Base-by-base conservation (phyloP, 2,797 vertebrate genomes). In the Meriones psammophilus region DNA sequence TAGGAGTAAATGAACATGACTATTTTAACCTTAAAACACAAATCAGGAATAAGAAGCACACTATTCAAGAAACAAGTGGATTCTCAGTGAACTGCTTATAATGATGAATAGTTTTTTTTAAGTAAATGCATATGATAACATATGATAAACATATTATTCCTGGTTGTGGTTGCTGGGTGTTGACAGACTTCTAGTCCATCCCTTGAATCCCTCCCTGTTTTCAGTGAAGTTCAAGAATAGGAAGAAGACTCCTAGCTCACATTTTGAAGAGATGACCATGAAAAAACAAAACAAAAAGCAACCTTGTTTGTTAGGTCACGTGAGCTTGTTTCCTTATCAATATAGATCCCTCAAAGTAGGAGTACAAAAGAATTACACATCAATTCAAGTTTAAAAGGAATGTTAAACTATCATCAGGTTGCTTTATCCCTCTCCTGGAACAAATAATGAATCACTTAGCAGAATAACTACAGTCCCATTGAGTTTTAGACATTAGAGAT, bases 1-100 rank as follows among this genome's bases (percentile, higher is more conserved):
- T 95, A 90, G 83, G 96, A 94, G 66, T 74, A 96, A 95, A 90
- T 39, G 10, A 92, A 88, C 88, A 85, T 71, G 20, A 89, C 60
- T 94, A 5, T 91, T 84, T 93, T 80, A 95, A 84, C 42, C 64
- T 81, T 94, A 92, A 71, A 24, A 83, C 18, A 90, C 54, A 89
- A 94, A 94, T 84, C 14, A 88, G 56, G 30, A 90, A 94, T 95
- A 91, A 39, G 78, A 74, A 90, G 56, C 22, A 90, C 22, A 87
- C 17, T 62, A 77, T 88, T 96, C 8, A 94, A 84, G 33, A 92
- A 93, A 73, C 17, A 84, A 83, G 62, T 77, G 64, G 90, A 83
- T 94, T 97, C 80, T 94, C 42, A 85, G 71, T 92, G 56, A 69
- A 81, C 89, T 73, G 24, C 42, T 93, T 56, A 88, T 20, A 96